Conservation (phyloP, 2,797 vertebrate genomes). For the Gallinago nigripennis region DNA sequence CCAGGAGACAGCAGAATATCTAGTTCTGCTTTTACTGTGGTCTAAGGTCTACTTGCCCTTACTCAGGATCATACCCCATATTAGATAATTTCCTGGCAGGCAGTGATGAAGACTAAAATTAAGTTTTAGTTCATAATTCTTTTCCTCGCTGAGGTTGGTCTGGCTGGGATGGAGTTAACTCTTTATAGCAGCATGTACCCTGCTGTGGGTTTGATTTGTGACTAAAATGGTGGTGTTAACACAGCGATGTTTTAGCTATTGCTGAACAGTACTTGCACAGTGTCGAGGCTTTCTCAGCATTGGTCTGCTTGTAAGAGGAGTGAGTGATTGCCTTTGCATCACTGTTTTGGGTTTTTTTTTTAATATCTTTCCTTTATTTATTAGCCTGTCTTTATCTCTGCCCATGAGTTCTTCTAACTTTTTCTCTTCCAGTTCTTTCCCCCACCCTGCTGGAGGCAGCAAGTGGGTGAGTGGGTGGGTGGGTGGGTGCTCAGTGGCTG, state of each 20-base stretch:
- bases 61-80: background rate
- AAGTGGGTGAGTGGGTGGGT: rapidly evolving
- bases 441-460: background rate
- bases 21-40: background rate
- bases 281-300: background rate
- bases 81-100: background rate
- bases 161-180: background rate
- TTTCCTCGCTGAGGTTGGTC: background rate
- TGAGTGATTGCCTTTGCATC: background rate
- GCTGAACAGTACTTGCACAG: background rate
- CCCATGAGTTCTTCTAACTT: background rate
- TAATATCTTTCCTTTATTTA: background rate
- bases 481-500: background rate
- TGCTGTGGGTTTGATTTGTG: background rate
- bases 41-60: background rate
- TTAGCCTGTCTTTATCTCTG: background rate
- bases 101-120: background rate
- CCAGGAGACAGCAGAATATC: background rate
- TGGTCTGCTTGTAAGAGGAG: background rate
- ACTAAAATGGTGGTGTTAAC: background rate
- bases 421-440: background rate
- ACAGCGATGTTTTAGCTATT: background rate
- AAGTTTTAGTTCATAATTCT: background rate
- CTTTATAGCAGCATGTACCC: background rate
- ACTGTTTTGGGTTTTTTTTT: too few relatives aligned